Conservation (phyloP, 1,140 invertebrate species). For the Medauroidea extradentata region DNA sequence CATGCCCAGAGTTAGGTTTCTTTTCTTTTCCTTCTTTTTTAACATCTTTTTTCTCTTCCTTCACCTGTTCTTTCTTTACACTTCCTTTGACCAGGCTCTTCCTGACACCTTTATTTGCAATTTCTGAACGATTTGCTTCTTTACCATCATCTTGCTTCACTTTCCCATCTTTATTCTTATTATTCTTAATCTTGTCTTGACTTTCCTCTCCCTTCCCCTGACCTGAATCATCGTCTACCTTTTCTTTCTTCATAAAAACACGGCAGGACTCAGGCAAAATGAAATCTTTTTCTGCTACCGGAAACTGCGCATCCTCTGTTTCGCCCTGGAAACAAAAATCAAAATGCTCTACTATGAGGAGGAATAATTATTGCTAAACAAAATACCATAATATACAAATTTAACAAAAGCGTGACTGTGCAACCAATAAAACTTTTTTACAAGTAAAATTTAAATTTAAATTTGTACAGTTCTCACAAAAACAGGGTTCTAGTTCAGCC, state of each 20-base stretch:
- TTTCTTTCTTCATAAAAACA: slow-evolving; percentile 35
- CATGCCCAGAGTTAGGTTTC: neutral
- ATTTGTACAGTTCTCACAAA: no score
- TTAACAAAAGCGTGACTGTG: no score
- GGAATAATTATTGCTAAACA: slow-evolving; percentile 3
- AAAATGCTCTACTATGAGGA: slow-evolving; percentile 9
- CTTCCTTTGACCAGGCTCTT: neutral
- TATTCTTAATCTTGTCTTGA: slow-evolving; percentile 25
- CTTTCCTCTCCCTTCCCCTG: slow-evolving; percentile 41
- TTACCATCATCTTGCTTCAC: slow-evolving; percentile 11
- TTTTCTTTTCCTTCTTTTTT: slow-evolving; percentile 37
- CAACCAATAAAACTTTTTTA: no score
- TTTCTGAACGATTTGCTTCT: slow-evolving; percentile 36
- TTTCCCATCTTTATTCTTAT: neutral
- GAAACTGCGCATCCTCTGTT: slow-evolving; percentile 73
- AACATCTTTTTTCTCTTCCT: slow-evolving; percentile 14
- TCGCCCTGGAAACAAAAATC: slow-evolving; percentile 54
- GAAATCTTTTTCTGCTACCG: slow-evolving; percentile 66
- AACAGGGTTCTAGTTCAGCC: no score
- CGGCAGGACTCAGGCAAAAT: slow-evolving; percentile 51
- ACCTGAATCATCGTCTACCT: neutral
- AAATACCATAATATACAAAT: neutral
- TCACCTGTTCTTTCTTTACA: slow-evolving; percentile 1
- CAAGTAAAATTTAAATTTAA: no score
- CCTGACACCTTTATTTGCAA: slow-evolving; percentile 36